Percentiles rank a stretch among this genome's conserved stretches.
phyloP scores from a whole-genome alignment of 2,113 vertebrate species.

The Tupaia chinensis region DNA sequence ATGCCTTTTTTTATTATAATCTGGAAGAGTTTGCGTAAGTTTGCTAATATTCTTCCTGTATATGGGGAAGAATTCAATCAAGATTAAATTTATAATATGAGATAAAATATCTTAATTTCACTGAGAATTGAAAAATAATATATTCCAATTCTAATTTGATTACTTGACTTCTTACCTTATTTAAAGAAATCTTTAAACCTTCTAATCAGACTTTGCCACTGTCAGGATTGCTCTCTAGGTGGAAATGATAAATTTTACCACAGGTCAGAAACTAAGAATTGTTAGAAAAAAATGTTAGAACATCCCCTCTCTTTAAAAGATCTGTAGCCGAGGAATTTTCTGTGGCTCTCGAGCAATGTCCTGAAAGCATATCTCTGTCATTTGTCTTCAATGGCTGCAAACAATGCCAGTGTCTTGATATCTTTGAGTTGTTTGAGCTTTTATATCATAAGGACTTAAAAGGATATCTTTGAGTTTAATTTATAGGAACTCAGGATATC shows the following conservation, averaged over 20 bases:
- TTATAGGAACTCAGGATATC: not conserved
- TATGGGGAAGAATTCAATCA: not conserved
- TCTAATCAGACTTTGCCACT: not conserved
- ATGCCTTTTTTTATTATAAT: not conserved
- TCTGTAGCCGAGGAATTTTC: not conserved
- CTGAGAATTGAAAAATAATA: not conserved
- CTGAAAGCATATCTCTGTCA: not conserved
- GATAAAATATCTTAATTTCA: not conserved
- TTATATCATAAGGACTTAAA: slow-evolving; percentile 37
- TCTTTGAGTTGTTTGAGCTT: not conserved
- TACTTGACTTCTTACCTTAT: not conserved
- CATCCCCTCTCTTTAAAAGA: not conserved
- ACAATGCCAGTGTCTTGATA: not conserved
- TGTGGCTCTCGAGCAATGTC: not conserved
- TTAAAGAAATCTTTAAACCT: not conserved
- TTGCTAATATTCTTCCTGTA: not conserved
- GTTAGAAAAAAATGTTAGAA: not conserved
- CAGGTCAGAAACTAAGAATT: not conserved
- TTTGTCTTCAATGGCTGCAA: not conserved
- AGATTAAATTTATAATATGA: not conserved
- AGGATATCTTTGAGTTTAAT: slow-evolving; percentile 29
- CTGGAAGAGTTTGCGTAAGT: not conserved
- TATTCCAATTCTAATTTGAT: not conserved
- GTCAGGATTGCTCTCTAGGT: not conserved
- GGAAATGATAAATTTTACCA: not conserved